Percentiles rank a stretch among this genome's conserved stretches.
These are phyloP conservation scores for Camptogramma bilineatum DNA, from an alignment of 2,888 invertebrate species.

Conservation along the genomic window DNA sequence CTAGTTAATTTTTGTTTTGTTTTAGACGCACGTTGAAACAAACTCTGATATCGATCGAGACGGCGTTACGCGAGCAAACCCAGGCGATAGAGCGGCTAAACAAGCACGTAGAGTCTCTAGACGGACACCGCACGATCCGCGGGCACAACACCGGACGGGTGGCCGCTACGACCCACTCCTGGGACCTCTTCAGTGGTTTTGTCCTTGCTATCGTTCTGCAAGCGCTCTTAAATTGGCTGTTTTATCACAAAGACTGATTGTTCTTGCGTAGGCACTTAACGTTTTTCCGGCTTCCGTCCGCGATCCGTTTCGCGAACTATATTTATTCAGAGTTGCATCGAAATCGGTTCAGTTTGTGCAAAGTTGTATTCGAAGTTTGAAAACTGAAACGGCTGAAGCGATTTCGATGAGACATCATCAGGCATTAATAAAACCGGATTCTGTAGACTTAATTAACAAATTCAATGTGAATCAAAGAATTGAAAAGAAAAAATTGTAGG, in stretches of 20 bases:
- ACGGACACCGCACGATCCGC: constrained; percentile 41
- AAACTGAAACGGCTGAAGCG: too few species aligned
- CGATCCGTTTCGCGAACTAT: background rate
- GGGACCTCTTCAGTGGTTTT: constrained; percentile 75
- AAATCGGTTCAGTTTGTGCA: too few species aligned
- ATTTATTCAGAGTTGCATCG: too few species aligned
- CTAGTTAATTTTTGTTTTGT: background rate
- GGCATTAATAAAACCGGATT: too few species aligned
- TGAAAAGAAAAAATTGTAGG: too few species aligned
- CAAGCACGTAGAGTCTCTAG: constrained; percentile 60
- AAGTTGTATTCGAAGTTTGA: too few species aligned
- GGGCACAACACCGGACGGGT: constrained; percentile 56
- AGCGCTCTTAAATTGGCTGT: constrained; percentile 72
- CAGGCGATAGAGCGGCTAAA: constrained; percentile 72
- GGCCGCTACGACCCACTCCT: constrained; percentile 58
- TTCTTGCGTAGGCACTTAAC: background rate
- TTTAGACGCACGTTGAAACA: constrained; percentile 78
- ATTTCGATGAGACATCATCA: too few species aligned
- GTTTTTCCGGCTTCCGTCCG: background rate
- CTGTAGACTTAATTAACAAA: too few species aligned
- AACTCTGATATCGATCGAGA: constrained; percentile 78
- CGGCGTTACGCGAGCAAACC: constrained; percentile 80
- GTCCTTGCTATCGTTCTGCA: constrained; percentile 73
- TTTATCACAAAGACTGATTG: constrained; percentile 71
- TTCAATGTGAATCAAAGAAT: too few species aligned